A percentile compares a stretch with the other conserved stretches of the same genome.
Evolutionary conservation across 2,113 vertebrate genomes (phyloP).

Genomic region (Sinocyclocheilus anophthalmus): DNA sequence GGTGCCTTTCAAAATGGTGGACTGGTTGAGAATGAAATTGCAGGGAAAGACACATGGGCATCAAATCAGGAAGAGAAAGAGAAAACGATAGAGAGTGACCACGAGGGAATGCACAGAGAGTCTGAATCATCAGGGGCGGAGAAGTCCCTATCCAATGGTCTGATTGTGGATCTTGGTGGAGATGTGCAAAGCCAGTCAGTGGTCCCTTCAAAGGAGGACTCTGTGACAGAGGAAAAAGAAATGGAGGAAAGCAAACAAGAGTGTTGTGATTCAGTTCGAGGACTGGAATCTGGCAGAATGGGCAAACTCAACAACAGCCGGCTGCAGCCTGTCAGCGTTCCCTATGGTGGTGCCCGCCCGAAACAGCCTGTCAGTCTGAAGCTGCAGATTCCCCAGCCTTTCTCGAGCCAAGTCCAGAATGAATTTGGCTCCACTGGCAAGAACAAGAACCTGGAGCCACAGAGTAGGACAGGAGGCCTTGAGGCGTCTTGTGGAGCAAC

Average conservation of each 20-base stretch:
- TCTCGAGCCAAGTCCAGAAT: slow-evolving; percentile 87
- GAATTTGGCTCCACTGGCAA: slow-evolving; percentile 82
- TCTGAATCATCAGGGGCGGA: slow-evolving; percentile 33
- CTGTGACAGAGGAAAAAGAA: slow-evolving; percentile 97
- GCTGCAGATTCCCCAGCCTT: slow-evolving; percentile 90
- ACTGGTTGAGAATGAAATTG: slow-evolving; percentile 17
- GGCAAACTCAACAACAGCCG: slow-evolving; percentile 75
- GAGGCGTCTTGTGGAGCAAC: slow-evolving; percentile 44
- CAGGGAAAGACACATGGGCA: slow-evolving; percentile 47
- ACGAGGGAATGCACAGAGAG: neutral
- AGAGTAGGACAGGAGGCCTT: slow-evolving; percentile 56
- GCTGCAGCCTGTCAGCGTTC: slow-evolving; percentile 85
- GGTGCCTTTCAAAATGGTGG: slow-evolving; percentile 53
- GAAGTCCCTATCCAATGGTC: slow-evolving; percentile 68
- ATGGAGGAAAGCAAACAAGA: slow-evolving; percentile 98
- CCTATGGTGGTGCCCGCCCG: slow-evolving; percentile 95
- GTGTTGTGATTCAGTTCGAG: slow-evolving; percentile 81
- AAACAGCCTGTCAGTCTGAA: slow-evolving; percentile 95
- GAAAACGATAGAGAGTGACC: neutral
- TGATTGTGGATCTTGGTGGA: slow-evolving; percentile 9
- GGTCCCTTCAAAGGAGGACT: slow-evolving; percentile 93
- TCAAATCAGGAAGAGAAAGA: slow-evolving; percentile 34
- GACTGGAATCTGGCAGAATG: slow-evolving; percentile 78
- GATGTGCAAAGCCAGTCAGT: slow-evolving; percentile 70
- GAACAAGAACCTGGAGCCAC: slow-evolving; percentile 89